These are phyloP conservation scores for Telenomus remus DNA, from an alignment of 1,140 invertebrate species.

Conservation along the genomic window DNA sequence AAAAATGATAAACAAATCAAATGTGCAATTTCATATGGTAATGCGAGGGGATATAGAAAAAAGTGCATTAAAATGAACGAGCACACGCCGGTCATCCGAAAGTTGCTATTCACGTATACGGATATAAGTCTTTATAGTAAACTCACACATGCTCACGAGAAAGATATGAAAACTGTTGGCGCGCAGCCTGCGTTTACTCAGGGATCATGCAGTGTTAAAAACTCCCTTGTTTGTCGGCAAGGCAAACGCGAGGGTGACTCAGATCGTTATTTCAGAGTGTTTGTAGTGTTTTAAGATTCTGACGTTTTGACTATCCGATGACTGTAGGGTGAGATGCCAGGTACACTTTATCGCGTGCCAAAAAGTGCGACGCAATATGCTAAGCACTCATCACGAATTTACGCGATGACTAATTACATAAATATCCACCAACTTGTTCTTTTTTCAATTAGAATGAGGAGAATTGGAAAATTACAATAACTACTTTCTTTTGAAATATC, in stretches of 20 bases:
- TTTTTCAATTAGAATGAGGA: too few species aligned
- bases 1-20: not conserved
- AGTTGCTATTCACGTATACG: constrained; percentile 34
- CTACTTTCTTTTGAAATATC: too few species aligned
- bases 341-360: constrained; percentile 59
- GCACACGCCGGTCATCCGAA: constrained; percentile 51
- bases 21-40: too few species aligned
- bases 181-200: constrained; percentile 63
- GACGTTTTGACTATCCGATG: constrained; percentile 68
- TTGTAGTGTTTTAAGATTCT: constrained; percentile 71
- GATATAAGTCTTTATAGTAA: constrained; percentile 21
- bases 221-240: constrained; percentile 67
- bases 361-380: constrained; percentile 36
- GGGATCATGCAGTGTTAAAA: constrained; percentile 71
- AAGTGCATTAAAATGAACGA: constrained; percentile 24
- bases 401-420: not conserved
- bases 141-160: constrained; percentile 22
- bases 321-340: constrained; percentile 50
- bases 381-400: constrained; percentile 2
- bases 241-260: constrained; percentile 63
- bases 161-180: constrained; percentile 60
- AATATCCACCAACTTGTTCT: too few species aligned
- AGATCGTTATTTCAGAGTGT: constrained; percentile 70
- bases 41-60: too few species aligned
- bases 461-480: too few species aligned